Conservation (phyloP, 2,113 vertebrate species). For the Esox niger region DNA sequence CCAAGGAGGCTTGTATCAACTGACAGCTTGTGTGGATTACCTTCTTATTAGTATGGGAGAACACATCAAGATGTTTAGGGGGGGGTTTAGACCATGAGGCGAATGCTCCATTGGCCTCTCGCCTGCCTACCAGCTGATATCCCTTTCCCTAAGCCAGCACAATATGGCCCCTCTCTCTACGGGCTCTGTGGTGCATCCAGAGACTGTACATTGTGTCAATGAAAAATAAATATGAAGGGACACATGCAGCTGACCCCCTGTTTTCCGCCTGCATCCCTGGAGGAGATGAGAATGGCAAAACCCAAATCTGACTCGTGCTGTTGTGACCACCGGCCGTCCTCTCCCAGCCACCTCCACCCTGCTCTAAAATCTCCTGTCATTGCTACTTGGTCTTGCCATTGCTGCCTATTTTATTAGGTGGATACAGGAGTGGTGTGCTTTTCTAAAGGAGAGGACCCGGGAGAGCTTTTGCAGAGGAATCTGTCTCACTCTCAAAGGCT, state of each 20-base stretch:
- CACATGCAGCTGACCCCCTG: neutral
- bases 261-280: neutral
- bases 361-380: constrained; percentile 10
- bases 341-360: neutral
- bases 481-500: constrained; percentile 85
- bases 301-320: too few relatives aligned
- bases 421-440: constrained; percentile 89
- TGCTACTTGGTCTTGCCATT: neutral
- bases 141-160: constrained; percentile 62
- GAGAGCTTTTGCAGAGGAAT: constrained; percentile 68
- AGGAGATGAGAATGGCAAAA: too few relatives aligned
- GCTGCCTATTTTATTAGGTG: constrained; percentile 83
- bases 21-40: constrained; percentile 82
- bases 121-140: constrained; percentile 69
- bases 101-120: constrained; percentile 53
- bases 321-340: neutral
- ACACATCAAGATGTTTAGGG: constrained; percentile 77
- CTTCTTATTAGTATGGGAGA: constrained; percentile 75
- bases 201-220: too few relatives aligned
- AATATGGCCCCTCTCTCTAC: constrained; percentile 64
- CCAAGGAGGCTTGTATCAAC: constrained; percentile 77
- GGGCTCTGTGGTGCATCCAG: too few relatives aligned
- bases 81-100: constrained; percentile 60
- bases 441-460: constrained; percentile 60
- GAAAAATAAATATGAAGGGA: too few relatives aligned